Conservation (phyloP, 2,113 vertebrate genomes). For the Theristicus caerulescens region DNA sequence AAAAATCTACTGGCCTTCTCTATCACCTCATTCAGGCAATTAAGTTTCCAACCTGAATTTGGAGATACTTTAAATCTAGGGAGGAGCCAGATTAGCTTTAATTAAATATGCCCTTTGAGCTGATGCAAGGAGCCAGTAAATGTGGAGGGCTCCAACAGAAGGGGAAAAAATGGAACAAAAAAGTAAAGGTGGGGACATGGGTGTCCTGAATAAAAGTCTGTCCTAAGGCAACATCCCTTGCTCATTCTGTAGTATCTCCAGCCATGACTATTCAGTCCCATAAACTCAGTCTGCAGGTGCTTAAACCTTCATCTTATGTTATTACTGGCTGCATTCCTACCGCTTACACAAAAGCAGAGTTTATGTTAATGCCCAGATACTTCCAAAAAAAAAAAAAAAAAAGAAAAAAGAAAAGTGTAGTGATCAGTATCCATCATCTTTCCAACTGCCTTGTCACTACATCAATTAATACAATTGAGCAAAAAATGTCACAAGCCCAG, state of each 20-base stretch:
- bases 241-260: neutral
- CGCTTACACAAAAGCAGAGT: conserved; percentile 53
- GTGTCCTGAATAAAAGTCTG: neutral
- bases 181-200: neutral
- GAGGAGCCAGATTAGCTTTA: neutral
- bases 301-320: conserved; percentile 9
- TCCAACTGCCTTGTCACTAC: conserved; percentile 82
- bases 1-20: neutral
- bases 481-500: conserved; percentile 81
- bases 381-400: neutral
- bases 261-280: neutral
- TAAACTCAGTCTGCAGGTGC: neutral
- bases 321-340: neutral
- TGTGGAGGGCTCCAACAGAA: neutral
- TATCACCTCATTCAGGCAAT: neutral
- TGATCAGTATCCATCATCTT: conserved; percentile 95
- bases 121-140: neutral
- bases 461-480: conserved; percentile 95
- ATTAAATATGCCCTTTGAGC: neutral
- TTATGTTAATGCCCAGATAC: conserved; percentile 72
- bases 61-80: neutral
- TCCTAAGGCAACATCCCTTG: neutral
- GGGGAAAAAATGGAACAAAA: neutral
- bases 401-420: conserved; percentile 75
- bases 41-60: neutral